These are phyloP conservation scores for Cottus gobio DNA, from an alignment of 2,113 vertebrate species.

Conservation along the genomic window DNA sequence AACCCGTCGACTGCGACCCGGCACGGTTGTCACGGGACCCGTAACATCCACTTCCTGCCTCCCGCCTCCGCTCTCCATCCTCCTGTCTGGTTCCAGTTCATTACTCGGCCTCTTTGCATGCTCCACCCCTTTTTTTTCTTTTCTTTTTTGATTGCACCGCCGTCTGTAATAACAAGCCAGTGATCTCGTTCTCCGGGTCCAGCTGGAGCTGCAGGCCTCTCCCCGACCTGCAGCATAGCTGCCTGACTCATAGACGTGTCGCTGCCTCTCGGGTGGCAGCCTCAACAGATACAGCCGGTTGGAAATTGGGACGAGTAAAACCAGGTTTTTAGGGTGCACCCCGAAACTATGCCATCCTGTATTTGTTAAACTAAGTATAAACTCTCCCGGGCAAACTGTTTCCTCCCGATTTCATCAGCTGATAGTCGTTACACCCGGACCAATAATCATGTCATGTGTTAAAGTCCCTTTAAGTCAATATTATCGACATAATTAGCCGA, in stretches of 20 bases:
- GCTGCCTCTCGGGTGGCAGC: neutral
- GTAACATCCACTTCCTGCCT: constrained; percentile 53
- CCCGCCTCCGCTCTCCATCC: constrained; percentile 30
- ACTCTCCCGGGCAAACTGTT: constrained; percentile 34
- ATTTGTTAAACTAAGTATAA: neutral
- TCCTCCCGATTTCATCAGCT: neutral
- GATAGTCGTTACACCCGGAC: neutral
- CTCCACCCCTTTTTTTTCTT: constrained; percentile 16
- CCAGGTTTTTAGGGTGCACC: constrained; percentile 38
- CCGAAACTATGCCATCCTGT: constrained; percentile 27
- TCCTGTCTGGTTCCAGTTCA: constrained; percentile 47
- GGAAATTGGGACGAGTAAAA: constrained; percentile 44
- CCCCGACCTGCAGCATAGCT: constrained; percentile 5
- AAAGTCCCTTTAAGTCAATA: neutral
- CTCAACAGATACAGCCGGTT: neutral
- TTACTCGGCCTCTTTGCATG: constrained; percentile 35
- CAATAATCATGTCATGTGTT: neutral
- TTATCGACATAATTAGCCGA: neutral
- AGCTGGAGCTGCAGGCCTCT: constrained; percentile 20
- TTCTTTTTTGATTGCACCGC: neutral
- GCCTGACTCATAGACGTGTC: constrained; percentile 21
- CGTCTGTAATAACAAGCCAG: constrained; percentile 36
- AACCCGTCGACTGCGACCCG: neutral
- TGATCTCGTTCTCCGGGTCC: constrained; percentile 59
- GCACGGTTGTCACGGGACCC: constrained; percentile 1